Conservation (phyloP, 1,140 invertebrate species). For the Caerostris darwini region DNA sequence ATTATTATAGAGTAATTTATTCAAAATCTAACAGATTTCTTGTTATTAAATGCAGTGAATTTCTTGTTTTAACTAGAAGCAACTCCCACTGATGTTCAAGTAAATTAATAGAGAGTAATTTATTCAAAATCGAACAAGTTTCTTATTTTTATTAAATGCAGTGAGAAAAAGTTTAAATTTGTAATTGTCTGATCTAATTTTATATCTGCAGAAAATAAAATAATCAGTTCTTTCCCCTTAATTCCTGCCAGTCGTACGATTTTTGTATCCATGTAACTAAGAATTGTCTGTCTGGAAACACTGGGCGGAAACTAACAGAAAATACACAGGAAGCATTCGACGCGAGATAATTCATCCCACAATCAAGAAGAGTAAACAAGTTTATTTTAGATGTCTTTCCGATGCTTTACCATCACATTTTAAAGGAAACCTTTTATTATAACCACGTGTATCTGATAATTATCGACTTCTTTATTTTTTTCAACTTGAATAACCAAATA, state of each 20-base stretch:
- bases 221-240: not conserved
- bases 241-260: not conserved
- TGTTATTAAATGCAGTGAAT: too few relatives aligned
- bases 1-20: too few relatives aligned
- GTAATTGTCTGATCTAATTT: too few relatives aligned
- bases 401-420: conserved; percentile 4
- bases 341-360: not conserved
- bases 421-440: not conserved
- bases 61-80: too few relatives aligned
- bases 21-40: too few relatives aligned
- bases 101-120: too few relatives aligned
- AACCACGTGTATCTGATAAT: not conserved
- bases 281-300: conserved; percentile 24
- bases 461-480: not conserved
- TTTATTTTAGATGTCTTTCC: conserved; percentile 5
- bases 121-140: too few relatives aligned
- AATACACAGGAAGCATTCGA: conserved; percentile 12
- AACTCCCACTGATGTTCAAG: too few relatives aligned
- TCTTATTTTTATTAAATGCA: too few relatives aligned
- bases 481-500: too few relatives aligned
- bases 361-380: conserved; percentile 20
- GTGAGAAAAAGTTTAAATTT: too few relatives aligned
- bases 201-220: not conserved
- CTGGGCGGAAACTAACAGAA: conserved; percentile 13
- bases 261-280: not conserved